Conservation (phyloP, 1,140 invertebrate genomes). For the Bilobella aurantiaca region DNA sequence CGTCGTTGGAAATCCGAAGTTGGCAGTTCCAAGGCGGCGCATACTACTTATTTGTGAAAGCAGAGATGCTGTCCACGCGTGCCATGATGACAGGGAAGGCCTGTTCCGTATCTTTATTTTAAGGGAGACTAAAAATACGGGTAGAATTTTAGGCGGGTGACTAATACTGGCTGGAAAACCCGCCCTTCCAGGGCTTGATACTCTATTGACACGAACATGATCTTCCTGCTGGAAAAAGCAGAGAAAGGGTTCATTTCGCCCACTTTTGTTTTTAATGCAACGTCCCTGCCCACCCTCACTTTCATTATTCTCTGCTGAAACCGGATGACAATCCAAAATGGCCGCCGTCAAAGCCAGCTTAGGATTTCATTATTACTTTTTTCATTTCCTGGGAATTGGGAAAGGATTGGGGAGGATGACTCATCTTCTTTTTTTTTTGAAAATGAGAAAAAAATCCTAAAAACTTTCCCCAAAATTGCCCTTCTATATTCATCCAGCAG, state of each 20-base stretch:
- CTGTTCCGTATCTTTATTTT: neutral
- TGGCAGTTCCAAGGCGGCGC: no score
- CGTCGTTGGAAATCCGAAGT: no score
- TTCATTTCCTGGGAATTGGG: no score
- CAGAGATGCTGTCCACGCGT: neutral
- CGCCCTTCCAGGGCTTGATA: neutral
- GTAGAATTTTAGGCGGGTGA: neutral
- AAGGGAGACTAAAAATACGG: neutral
- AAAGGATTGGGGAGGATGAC: neutral
- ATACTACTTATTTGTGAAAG: no score
- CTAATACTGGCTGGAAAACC: neutral
- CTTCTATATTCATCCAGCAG: neutral
- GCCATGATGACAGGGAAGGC: neutral
- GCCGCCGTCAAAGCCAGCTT: neutral
- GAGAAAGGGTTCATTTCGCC: neutral
- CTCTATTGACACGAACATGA: neutral
- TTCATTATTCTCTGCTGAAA: neutral
- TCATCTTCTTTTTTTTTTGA: neutral
- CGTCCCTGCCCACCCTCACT: neutral
- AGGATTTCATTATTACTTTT: neutral
- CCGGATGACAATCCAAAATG: neutral
- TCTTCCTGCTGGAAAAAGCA: neutral
- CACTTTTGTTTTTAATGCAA: neutral
- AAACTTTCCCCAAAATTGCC: neutral
- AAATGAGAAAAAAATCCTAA: neutral